Percentiles rank a stretch among this genome's conserved stretches.
phyloP scores from a whole-genome alignment of 2,797 vertebrate species.

The Muscicapa striata region DNA sequence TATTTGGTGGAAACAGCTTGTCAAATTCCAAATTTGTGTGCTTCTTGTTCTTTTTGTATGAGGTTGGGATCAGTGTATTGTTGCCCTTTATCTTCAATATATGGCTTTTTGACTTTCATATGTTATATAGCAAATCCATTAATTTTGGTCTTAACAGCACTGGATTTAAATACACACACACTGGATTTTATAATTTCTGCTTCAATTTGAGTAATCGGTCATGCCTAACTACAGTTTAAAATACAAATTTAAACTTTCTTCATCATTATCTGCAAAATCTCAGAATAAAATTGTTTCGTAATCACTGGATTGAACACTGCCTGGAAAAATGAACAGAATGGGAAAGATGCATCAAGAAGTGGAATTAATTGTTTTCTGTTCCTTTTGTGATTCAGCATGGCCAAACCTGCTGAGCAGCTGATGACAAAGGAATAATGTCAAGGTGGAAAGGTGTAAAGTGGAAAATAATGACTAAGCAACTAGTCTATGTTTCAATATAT shows the following conservation, averaged over 20 bases:
- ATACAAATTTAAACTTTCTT: background rate
- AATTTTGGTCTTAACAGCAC: background rate
- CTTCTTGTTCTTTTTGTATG: background rate
- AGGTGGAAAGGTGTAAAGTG: background rate
- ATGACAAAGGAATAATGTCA: background rate
- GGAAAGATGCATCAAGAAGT: background rate
- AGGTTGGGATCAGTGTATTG: background rate
- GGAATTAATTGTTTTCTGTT: background rate
- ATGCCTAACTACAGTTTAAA: background rate
- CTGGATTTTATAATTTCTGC: background rate
- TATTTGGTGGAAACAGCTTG: background rate
- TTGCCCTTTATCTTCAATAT: background rate
- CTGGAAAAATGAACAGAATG: background rate
- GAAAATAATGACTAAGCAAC: background rate
- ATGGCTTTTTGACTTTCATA: background rate
- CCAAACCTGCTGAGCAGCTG: background rate
- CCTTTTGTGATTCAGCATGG: background rate
- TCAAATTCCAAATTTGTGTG: background rate
- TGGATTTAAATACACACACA: background rate
- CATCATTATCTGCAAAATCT: background rate
- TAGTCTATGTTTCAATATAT: background rate
- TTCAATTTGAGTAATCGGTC: background rate
- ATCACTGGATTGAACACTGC: background rate
- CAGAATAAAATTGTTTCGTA: background rate
- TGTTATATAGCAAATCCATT: background rate